These are phyloP conservation scores for Polia nebulosa DNA, from an alignment of 2,888 invertebrate genomes.

Conservation along the genomic window DNA sequence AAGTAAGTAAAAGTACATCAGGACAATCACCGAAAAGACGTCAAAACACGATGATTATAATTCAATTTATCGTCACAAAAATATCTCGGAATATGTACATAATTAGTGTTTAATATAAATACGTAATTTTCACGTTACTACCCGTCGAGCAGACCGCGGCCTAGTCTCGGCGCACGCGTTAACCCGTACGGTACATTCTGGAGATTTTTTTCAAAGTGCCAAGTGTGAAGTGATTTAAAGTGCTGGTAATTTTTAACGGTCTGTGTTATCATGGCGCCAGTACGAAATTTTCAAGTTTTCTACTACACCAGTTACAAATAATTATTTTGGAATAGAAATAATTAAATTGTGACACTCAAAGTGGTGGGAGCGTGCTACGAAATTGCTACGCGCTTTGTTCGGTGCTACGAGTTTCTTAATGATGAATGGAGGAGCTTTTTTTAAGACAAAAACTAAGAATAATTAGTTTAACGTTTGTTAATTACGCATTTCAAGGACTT, in stretches of 20 bases:
- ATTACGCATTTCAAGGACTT: not conserved
- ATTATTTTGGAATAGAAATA: conserved; percentile 49
- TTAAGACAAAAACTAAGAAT: not conserved
- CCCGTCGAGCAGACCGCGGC: conserved; percentile 57
- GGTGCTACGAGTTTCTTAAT: conserved; percentile 66
- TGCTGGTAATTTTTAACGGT: conserved; percentile 83
- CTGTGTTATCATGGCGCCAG: conserved; percentile 86
- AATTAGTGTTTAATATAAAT: conserved; percentile 85
- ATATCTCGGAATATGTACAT: conserved; percentile 79
- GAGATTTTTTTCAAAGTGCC: conserved; percentile 76
- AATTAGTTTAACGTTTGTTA: not conserved
- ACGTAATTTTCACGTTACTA: conserved; percentile 78
- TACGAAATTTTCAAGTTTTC: conserved; percentile 76
- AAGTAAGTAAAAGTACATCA: conserved; percentile 13
- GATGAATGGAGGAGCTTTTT: conserved; percentile 36
- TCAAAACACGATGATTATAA: conserved; percentile 67
- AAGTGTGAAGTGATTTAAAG: conserved; percentile 82
- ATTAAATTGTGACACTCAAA: conserved; percentile 62
- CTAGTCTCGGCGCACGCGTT: conserved; percentile 82
- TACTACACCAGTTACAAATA: conserved; percentile 66
- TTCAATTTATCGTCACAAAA: conserved; percentile 73
- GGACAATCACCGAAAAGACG: conserved; percentile 43
- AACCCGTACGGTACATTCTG: conserved; percentile 80
- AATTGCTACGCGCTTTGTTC: conserved; percentile 59
- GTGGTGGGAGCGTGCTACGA: conserved; percentile 75